Evolutionary conservation across 2,888 invertebrate genomes (phyloP).

Genomic region (Melipona bicolor): DNA sequence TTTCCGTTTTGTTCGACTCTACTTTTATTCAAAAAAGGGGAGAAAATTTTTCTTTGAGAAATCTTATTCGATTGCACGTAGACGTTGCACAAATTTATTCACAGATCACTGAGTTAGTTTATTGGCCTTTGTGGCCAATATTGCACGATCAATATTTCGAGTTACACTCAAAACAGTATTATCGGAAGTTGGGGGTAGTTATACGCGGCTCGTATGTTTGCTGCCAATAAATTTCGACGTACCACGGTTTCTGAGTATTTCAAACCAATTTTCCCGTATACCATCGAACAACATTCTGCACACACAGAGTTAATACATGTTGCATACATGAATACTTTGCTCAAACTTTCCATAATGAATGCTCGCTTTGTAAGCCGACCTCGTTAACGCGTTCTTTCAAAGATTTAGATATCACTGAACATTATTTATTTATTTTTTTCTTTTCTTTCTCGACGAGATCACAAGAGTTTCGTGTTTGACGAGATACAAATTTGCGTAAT

Average conservation of each 20-base stretch:
- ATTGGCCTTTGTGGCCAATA: neutral
- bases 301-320: conserved; percentile 31
- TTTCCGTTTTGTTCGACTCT: no score
- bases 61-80: no score
- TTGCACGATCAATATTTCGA: neutral
- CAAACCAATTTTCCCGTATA: conserved; percentile 23
- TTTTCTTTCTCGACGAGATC: neutral
- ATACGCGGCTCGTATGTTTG: neutral
- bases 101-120: neutral
- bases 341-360: conserved; percentile 23
- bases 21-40: no score
- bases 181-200: neutral
- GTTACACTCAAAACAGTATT: neutral
- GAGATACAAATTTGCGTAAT: neutral
- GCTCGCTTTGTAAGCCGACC: conserved; percentile 2
- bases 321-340: conserved; percentile 24
- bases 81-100: neutral
- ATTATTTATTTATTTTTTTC: neutral
- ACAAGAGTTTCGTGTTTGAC: neutral
- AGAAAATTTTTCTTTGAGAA: no score
- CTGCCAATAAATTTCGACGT: conserved; percentile 14
- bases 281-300: neutral
- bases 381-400: neutral
- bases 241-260: neutral
- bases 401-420: neutral